Base-by-base conservation (phyloP, 2,113 vertebrate species). In the Brachirus orientalis region DNA sequence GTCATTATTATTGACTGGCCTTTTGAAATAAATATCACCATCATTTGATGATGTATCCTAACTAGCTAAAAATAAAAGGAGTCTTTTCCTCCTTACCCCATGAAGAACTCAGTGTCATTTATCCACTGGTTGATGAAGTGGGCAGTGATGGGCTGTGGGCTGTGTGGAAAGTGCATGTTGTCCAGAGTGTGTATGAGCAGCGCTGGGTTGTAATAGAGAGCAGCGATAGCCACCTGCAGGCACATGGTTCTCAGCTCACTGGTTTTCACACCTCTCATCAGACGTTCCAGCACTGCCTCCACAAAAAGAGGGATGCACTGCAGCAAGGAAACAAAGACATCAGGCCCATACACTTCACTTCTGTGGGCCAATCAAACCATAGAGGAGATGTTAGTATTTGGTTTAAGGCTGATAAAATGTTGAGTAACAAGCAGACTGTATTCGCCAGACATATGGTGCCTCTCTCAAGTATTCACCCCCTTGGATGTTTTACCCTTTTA, bases 51-150 rank as follows among this genome's bases (percentile, higher is more conserved):
- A n/a, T n/a, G n/a, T n/a, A n/a, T n/a, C n/a, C n/a, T n/a, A n/a
- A 40, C 38, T 8, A 10, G 9, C 9, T 3, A 40, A 40, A 37
- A 37, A 37, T 6, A 10, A 20, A 36, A 36, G 51, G 16, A 19
- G 19, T 18, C 13, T 63, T 60, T 43, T 6, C 28, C 11, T 7
- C 0, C 93, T 85, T 83, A 95, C 97, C 97, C 97, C 28, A 98
- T 90, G 77, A 99, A 99, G 88, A 96, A 97, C 86, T 99, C 97
- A 0, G 97, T 98, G 82, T 99, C 97, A 7, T 94, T 98, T 94
- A 99, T 97, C 97, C 97, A 99, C 83, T 99, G 97, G 90, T 99
- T 99, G 89, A 99, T 94, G 83, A 99, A 99, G 91, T 97, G 97
- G 0, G 94, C 94, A 0, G 97, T 99, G 86, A 99, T 94, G 13